These are phyloP conservation scores for Heteromyza rotundicornis DNA, from an alignment of 2,888 invertebrate species.

Conservation along the genomic window DNA sequence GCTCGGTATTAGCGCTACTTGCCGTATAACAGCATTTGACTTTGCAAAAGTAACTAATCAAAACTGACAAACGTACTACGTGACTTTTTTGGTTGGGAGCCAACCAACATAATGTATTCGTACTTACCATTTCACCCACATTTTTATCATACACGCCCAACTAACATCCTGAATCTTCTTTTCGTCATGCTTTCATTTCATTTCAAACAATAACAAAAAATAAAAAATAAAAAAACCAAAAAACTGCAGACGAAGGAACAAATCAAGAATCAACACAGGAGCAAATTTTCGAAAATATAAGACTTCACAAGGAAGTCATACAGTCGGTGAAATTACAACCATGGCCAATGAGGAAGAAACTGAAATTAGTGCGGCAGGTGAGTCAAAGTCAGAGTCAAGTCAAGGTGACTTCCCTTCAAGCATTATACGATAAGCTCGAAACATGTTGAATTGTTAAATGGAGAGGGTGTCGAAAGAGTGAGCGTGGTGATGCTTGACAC, in stretches of 20 bases:
- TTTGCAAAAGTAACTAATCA: conserved; percentile 17
- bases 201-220: too few species aligned
- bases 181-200: not conserved
- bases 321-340: conserved; percentile 86
- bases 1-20: too few species aligned
- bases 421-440: too few species aligned
- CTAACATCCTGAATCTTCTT: not conserved
- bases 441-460: too few species aligned
- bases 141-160: not conserved
- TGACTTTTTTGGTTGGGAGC: conserved; percentile 17
- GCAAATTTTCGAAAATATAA: conserved; percentile 88
- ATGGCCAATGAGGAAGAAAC: conserved; percentile 81
- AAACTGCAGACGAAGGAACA: conserved; percentile 71
- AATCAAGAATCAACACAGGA: conserved; percentile 75
- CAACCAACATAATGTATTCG: not conserved
- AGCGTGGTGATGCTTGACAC: conserved; percentile 32
- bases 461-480: conserved; percentile 21
- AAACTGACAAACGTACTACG: conserved; percentile 21
- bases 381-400: too few species aligned
- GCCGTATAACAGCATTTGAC: too few species aligned
- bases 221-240: too few species aligned
- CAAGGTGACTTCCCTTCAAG: too few species aligned
- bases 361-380: conserved; percentile 78
- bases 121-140: not conserved
- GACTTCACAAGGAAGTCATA: conserved; percentile 89